phyloP scores from a whole-genome alignment of 2,797 vertebrate genomes.

The Chelonia mydas region DNA sequence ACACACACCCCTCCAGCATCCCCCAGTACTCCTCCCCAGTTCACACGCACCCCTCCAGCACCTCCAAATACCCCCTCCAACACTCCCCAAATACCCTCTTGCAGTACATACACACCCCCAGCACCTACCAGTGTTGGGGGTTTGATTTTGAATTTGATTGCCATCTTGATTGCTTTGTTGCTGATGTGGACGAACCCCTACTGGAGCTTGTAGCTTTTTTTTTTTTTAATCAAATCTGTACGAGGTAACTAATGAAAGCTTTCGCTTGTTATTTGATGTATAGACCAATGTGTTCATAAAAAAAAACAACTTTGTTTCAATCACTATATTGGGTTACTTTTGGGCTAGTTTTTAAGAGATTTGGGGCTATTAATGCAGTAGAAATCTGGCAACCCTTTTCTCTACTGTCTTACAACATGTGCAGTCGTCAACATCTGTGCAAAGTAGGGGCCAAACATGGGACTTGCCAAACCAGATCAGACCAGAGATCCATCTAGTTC shows the following conservation, averaged over 20 bases:
- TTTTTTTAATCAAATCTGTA: not conserved
- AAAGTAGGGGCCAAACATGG: slow-evolving; percentile 37
- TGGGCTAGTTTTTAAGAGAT: not conserved
- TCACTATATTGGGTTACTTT: not conserved
- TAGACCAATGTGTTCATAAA: not conserved
- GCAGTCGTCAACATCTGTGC: slow-evolving; percentile 26
- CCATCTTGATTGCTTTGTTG: not conserved
- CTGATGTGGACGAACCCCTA: not conserved
- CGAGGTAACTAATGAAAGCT: not conserved
- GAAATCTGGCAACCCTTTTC: not conserved
- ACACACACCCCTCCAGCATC: too few species aligned
- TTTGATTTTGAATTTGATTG: not conserved
- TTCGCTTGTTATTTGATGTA: not conserved
- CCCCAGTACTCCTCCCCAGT: too few species aligned
- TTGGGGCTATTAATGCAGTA: not conserved
- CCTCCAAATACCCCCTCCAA: too few species aligned
- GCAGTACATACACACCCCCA: too few species aligned
- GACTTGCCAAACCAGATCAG: slow-evolving; percentile 37
- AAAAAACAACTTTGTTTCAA: not conserved
- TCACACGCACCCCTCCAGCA: too few species aligned
- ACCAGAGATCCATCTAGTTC: slow-evolving; percentile 52
- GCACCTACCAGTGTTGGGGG: not conserved
- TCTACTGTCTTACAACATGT: not conserved
- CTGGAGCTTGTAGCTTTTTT: not conserved
- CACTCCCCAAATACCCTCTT: too few species aligned